These are phyloP conservation scores for Pituophis catenifer DNA, from an alignment of 2,113 vertebrate species.

Conservation along the genomic window DNA sequence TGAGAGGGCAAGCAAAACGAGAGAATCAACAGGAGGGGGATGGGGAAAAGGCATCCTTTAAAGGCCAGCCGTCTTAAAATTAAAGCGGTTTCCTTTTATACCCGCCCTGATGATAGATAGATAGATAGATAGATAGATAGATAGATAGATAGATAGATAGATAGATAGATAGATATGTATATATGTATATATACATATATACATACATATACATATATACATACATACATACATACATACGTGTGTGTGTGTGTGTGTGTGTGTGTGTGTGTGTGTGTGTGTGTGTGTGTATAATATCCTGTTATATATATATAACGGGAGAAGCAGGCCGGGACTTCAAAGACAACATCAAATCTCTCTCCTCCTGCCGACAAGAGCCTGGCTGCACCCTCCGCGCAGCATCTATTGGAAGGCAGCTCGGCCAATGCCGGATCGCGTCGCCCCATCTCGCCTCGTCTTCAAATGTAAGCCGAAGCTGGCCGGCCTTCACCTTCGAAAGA, in stretches of 20 bases:
- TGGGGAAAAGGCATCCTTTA: background rate
- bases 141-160: too few relatives aligned
- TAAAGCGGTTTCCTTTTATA: background rate
- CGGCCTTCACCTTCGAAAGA: conserved; percentile 54
- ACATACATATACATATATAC: too few relatives aligned
- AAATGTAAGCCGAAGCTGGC: background rate
- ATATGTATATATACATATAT: too few relatives aligned
- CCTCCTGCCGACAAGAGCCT: background rate
- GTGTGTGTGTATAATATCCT: too few relatives aligned
- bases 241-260: too few relatives aligned
- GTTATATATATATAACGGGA: background rate
- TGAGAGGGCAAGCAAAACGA: background rate
- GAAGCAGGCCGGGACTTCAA: background rate
- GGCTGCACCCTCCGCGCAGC: background rate
- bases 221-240: too few relatives aligned
- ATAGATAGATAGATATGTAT: too few relatives aligned
- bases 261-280: too few relatives aligned
- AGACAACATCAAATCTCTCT: background rate
- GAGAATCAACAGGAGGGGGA: background rate
- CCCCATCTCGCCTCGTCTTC: background rate
- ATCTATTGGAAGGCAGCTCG: background rate
- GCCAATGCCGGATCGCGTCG: background rate
- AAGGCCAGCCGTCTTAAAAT: background rate
- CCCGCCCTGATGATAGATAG: background rate
- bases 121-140: too few relatives aligned